Evolutionary conservation across 2,888 invertebrate species (phyloP), one percentile per base, ranked within the genome.

Genomic region (Caenorhabditis panamensis): DNA sequence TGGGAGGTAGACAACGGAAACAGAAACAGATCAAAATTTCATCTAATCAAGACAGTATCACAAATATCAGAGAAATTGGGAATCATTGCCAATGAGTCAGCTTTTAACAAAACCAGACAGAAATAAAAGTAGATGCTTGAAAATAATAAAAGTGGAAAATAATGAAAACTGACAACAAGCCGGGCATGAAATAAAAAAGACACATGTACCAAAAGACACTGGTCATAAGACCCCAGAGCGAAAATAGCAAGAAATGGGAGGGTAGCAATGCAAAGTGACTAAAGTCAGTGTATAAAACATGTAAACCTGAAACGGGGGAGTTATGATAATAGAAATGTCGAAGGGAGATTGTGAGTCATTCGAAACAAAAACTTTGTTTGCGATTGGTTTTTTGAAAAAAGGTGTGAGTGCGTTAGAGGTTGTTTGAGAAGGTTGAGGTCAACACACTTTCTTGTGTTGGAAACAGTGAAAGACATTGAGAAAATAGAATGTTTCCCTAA

Each of bases 161-260:
- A 49, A 16, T 66, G 66, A 66, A 66, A 66, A 54, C 66, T 59
- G 37, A 22, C 53, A 66, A 54, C 44, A 58, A 56, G 9, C n/a
- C n/a, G n/a, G 16, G 62, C 11, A 49, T 47, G 18, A 8, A 62
- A 24, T 36, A 41, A 31, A 36, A 22, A 44, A 13, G 47, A 58
- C 8, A 41, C 41, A 41, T 41, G 13, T 11, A 41, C 13, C 5
- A 37, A 66, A 26, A 13, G 41, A 41, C 11, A 2, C 6, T 6
- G 41, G 41, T 41, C 41, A 44, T 18, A 11, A 8, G n/a, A 26
- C 44, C 36, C 56, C n/a, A 49, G n/a, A n/a, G n/a, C n/a, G n/a
- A 68, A 58, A 49, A 68, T 67, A 37, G 26, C 18, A 5, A 18
- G 18, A 47, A 47, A 41, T 68, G 67, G 49, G n/a, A 41, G 56